A percentile compares a stretch with the other conserved stretches of the same genome.
phyloP scores from a whole-genome alignment of 1,140 invertebrate genomes.

The Zaprionus capensis region DNA sequence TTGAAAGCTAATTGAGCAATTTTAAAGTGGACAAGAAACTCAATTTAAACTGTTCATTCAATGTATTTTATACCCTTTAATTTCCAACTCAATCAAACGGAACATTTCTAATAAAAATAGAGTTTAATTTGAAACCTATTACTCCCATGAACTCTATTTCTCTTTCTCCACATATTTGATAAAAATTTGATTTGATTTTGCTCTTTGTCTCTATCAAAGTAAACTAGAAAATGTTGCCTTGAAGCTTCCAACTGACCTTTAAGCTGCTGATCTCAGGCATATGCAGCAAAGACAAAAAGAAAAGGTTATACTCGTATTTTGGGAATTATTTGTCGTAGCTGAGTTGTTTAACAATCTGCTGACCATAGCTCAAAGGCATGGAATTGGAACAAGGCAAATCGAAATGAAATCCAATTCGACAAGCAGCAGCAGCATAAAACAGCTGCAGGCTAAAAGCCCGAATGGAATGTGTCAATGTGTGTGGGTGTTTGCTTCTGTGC shows the following conservation, averaged over 20 bases:
- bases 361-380: constrained; percentile 53
- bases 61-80: too few species aligned
- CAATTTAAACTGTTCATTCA: too few species aligned
- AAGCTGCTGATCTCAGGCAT: not conserved
- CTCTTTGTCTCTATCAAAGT: not conserved
- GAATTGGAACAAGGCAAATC: constrained; percentile 14
- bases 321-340: not conserved
- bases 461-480: constrained; percentile 26
- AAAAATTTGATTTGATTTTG: not conserved
- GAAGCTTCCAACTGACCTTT: not conserved
- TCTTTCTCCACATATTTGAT: not conserved
- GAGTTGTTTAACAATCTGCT: constrained; percentile 53
- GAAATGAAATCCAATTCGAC: constrained; percentile 61
- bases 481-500: constrained; percentile 5
- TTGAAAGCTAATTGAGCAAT: not conserved
- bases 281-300: not conserved
- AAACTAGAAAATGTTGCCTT: not conserved
- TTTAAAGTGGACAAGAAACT: too few species aligned
- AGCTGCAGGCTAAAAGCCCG: constrained; percentile 51
- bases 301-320: constrained; percentile 10
- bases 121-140: too few species aligned
- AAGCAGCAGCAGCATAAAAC: constrained; percentile 34
- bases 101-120: too few species aligned
- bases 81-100: too few species aligned
- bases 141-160: not conserved